Base-by-base conservation (phyloP, 2,113 vertebrate genomes). In the Chrysemys picta region DNA sequence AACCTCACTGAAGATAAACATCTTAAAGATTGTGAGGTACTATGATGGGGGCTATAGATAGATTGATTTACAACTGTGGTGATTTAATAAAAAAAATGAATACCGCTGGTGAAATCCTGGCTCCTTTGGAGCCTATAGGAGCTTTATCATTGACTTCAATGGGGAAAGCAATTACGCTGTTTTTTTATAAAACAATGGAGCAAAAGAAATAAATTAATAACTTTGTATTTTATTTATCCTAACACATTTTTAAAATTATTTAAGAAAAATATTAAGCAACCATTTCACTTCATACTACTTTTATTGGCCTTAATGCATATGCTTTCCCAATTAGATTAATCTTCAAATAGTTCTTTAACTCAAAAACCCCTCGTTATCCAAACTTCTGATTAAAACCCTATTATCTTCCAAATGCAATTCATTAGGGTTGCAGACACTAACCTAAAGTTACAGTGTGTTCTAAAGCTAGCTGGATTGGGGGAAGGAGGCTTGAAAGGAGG, bases 231-330 rank as follows among this genome's bases (percentile, higher is more conserved):
- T 62, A 3, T 82, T 31, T 38, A 3, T 50, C 25, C 2, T 22
- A 79, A 84, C 17, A 76, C 2, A 7, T 88, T 91, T 89, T 93
- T 75, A 22, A 86, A 65, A 78, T 0, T 2, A 42, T 92, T 72
- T 89, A 10, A 89, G 50, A 42, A 88, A 86, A 88, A 89, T 62
- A 3, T 1, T 8, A 54, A 80, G 22, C 1, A 1, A 80, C 21
- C 2, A 12, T 16, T 72, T 91, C 0, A 45, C 82, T 93, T 87
- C 7, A 52, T n/a, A 29, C 52, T 49, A 4, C 49, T 82, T 89
- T 81, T 42, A 53, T 0, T 0, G 69, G 29, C 35, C 16, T 80
- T 80, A 84, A 10, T 10, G 16, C 1, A 2, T 6, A 27, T 0
- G 0, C 56, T 78, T 84, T 84, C 3, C 12, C 8, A 27, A 80